Conservation (phyloP, 2,113 vertebrate genomes). For the Phodopus roborovskii region DNA sequence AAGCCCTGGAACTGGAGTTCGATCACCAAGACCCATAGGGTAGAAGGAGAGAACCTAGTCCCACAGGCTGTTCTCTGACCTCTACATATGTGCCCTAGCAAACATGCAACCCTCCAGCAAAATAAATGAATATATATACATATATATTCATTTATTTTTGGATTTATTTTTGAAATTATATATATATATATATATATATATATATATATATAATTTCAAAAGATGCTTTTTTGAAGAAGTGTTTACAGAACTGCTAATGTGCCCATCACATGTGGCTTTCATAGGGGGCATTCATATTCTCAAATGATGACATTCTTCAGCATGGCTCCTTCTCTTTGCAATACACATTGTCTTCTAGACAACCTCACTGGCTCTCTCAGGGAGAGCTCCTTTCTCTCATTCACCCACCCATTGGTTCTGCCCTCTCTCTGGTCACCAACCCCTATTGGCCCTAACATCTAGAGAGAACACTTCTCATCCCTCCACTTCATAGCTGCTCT, state of each 20-base stretch:
- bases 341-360: neutral
- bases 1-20: neutral
- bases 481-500: neutral
- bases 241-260: neutral
- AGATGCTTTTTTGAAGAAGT: neutral
- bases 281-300: neutral
- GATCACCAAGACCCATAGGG: neutral
- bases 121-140: too few species aligned
- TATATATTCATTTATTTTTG: too few species aligned
- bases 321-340: neutral
- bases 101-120: neutral
- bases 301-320: neutral
- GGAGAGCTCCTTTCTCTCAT: neutral
- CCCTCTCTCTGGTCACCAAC: neutral
- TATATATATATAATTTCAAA: too few species aligned
- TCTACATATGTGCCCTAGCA: neutral
- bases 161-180: too few species aligned
- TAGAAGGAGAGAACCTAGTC: neutral
- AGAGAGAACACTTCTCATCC: neutral
- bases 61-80: neutral
- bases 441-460: neutral
- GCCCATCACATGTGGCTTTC: neutral
- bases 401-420: neutral
- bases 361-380: neutral
- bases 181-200: too few species aligned